Base-by-base conservation (phyloP, 1,140 invertebrate species). In the Triops longicaudatus region DNA sequence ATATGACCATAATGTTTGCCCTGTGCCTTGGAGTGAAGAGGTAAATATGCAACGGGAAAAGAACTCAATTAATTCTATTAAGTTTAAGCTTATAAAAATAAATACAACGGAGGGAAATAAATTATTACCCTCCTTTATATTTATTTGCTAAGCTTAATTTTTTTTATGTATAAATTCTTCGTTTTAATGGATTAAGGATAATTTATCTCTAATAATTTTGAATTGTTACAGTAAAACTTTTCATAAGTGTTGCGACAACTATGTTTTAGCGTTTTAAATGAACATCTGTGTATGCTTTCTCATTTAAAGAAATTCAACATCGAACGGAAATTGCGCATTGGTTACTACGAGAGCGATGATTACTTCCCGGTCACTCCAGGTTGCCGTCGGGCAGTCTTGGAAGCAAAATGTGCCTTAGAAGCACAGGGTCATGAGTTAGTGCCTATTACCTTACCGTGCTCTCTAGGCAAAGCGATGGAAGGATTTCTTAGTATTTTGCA, bases 291-390 rank as follows among this genome's bases (percentile, higher is more conserved):
- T 22, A 72, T n/a, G 5, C n/a, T 26, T 63, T 7, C 17, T 12
- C 28, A 3, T 71, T 1, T 72, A 78, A n/a, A n/a, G 75, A 37
- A 72, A 44, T 78, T 79, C 73, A 75, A 74, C 10, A 77, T 72
- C 14, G 80, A 76, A 27, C 31, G 77, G n/a, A 80, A 79, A 26
- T 77, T 84, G 11, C 76, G 79, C 5, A 83, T 84, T 76, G 83
- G 83, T 37, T 84, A 83, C 76, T 84, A 82, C 77, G 81, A 82
- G 4, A 78, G 81, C 11, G 84, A 80, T 76, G 81, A 76, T 74
- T 81, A 78, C 79, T 81, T 82, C 81, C 82, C 76, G 27, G 81
- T 78, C 17, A 81, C 83, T 17, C 83, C 83, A 3, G 84, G 83
- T 12, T 77, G 82, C 10, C 80, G 81, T 71, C 80, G 81, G 71